These are phyloP conservation scores for Diarsia dahlii DNA, from an alignment of 2,888 invertebrate species.

Conservation along the genomic window DNA sequence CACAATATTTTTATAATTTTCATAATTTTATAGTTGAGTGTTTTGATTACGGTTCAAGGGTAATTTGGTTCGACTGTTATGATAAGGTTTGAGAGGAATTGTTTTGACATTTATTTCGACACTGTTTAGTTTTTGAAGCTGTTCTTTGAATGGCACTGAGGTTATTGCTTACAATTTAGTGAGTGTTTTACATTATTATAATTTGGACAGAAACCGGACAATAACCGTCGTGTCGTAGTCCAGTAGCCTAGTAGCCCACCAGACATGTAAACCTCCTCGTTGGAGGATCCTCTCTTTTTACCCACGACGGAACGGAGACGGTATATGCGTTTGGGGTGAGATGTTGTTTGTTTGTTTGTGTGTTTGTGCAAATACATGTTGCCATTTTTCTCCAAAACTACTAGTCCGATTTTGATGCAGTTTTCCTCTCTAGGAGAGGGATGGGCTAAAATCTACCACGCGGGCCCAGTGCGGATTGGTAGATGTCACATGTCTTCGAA, in stretches of 20 bases:
- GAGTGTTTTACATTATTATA: not conserved
- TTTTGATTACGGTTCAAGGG: slow-evolving; percentile 47
- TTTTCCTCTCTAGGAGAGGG: no score
- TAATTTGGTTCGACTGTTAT: slow-evolving; percentile 23
- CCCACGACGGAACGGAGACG: no score
- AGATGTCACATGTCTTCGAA: no score
- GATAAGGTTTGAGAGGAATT: slow-evolving; percentile 1
- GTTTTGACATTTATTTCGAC: slow-evolving; percentile 4
- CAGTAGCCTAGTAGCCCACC: not conserved
- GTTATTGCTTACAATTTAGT: not conserved
- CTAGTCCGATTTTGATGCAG: no score
- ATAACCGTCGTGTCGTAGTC: no score
- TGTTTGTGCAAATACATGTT: no score
- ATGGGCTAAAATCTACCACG: no score
- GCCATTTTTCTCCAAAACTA: no score
- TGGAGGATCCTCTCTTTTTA: not conserved
- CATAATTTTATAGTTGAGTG: slow-evolving; percentile 29
- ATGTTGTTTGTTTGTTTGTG: no score
- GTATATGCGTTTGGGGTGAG: no score
- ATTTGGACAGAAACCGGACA: not conserved
- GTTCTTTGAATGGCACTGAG: not conserved
- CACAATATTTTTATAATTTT: slow-evolving; percentile 57
- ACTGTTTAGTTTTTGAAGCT: not conserved
- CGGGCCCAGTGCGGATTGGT: no score
- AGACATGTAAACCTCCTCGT: not conserved